Evolutionary conservation across 2,888 invertebrate species (phyloP).

Genomic region (Phalangium opilio): DNA sequence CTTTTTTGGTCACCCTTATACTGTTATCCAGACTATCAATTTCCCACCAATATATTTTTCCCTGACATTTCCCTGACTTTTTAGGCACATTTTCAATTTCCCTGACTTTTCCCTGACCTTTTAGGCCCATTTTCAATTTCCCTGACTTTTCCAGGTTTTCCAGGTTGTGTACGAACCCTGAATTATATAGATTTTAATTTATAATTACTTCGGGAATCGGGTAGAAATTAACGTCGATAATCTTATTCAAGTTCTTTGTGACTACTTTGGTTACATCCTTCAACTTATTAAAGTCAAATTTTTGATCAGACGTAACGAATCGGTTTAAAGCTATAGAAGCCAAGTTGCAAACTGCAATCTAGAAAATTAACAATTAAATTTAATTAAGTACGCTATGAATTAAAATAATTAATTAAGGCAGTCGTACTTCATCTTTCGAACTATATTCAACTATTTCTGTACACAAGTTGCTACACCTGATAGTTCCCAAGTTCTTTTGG

Average conservation of each 20-base stretch:
- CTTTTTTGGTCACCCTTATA: too few species aligned
- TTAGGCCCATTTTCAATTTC: too few species aligned
- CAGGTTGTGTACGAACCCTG: too few species aligned
- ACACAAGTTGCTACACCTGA: slow-evolving; percentile 93
- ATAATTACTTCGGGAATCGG: slow-evolving; percentile 74
- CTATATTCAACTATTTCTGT: slow-evolving; percentile 96
- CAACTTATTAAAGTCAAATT: slow-evolving; percentile 72
- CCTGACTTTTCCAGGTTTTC: too few species aligned
- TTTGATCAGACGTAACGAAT: slow-evolving; percentile 50
- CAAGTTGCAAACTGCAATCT: slow-evolving; percentile 88
- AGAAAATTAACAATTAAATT: slow-evolving; percentile 13
- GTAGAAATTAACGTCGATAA: slow-evolving; percentile 92
- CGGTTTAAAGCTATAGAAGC: slow-evolving; percentile 93
- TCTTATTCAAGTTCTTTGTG: slow-evolving; percentile 83
- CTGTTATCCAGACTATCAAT: too few species aligned
- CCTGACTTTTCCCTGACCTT: too few species aligned
- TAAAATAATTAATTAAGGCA: slow-evolving; percentile 6
- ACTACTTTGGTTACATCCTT: slow-evolving; percentile 73
- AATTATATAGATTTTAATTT: too few species aligned
- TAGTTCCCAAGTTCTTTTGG: slow-evolving; percentile 94
- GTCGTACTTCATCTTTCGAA: slow-evolving; percentile 58
- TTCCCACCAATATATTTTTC: too few species aligned
- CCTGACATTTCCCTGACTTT: too few species aligned
- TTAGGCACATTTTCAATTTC: too few species aligned
- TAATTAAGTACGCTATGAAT: background rate